A percentile compares a stretch with the other conserved stretches of the same genome.
phyloP scores from a whole-genome alignment of 1,140 invertebrate genomes.

The Ceratitis capitata region DNA sequence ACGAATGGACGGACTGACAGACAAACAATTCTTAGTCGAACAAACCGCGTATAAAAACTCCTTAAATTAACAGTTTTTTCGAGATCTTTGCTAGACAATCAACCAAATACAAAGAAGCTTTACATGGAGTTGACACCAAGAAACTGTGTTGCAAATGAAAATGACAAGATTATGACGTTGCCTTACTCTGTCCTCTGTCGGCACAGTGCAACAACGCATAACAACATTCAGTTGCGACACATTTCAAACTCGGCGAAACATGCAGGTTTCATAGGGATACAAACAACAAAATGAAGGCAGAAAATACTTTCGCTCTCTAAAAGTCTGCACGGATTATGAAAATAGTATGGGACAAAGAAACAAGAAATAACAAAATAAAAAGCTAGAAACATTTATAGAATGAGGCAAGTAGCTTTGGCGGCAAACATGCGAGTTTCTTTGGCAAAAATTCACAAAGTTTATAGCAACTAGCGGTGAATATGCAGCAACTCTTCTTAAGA shows the following conservation, averaged over 20 bases:
- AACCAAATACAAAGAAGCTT: background rate
- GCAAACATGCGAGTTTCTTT: background rate
- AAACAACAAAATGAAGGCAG: background rate
- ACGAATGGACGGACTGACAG: too few species aligned
- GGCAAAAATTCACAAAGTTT: background rate
- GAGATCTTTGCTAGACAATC: too few species aligned
- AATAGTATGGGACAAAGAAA: background rate
- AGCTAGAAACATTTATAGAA: background rate
- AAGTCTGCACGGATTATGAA: background rate
- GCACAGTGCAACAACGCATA: background rate
- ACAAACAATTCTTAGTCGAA: too few species aligned
- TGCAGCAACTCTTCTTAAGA: background rate
- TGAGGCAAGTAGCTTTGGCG: background rate
- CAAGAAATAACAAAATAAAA: too few species aligned
- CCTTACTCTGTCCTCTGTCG: background rate
- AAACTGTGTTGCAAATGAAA: background rate
- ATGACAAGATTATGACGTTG: background rate
- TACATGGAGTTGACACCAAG: background rate
- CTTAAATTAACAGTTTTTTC: too few species aligned
- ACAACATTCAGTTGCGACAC: background rate
- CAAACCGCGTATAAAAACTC: too few species aligned
- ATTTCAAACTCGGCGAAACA: background rate
- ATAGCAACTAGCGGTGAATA: background rate
- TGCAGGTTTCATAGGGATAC: background rate
- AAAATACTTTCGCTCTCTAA: background rate